phyloP scores from a whole-genome alignment of 2,888 invertebrate species.

The Elysia crispata region DNA sequence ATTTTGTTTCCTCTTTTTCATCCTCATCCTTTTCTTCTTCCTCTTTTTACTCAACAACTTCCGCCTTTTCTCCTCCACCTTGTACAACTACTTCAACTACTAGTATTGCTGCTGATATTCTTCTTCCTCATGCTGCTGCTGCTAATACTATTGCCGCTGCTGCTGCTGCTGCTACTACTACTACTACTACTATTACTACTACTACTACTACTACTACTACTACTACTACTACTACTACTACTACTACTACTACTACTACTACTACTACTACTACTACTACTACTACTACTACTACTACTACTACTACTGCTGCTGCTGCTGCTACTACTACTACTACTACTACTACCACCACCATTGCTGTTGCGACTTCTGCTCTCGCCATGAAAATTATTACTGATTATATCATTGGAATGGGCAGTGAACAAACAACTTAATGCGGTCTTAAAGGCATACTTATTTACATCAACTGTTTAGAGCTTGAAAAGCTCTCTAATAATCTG shows the following conservation, averaged over 20 bases:
- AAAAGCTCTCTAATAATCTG: too few species aligned
- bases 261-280: constrained; percentile 35
- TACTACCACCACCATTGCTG: neutral
- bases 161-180: constrained; percentile 40
- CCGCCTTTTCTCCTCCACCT: neutral
- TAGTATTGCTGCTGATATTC: constrained; percentile 36
- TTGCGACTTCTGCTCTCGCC: neutral
- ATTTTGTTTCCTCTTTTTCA: too few species aligned
- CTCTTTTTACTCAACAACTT: neutral
- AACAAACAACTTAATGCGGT: too few species aligned
- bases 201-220: constrained; percentile 31
- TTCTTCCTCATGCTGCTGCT: too few species aligned
- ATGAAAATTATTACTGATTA: too few species aligned
- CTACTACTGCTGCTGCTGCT: neutral
- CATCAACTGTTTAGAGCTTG: too few species aligned
- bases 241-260: constrained; percentile 27
- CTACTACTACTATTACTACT: constrained; percentile 46
- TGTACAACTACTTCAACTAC: constrained; percentile 41
- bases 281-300: constrained; percentile 36
- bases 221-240: constrained; percentile 35
- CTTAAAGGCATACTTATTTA: too few species aligned
- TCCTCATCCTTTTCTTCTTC: too few species aligned
- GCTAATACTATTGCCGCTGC: too few species aligned
- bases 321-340: constrained; percentile 13
- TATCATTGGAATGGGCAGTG: too few species aligned